A percentile compares a stretch with the other conserved stretches of the same genome.
phyloP scores from a whole-genome alignment of 1,140 invertebrate genomes.

The Melitaea cinxia region DNA sequence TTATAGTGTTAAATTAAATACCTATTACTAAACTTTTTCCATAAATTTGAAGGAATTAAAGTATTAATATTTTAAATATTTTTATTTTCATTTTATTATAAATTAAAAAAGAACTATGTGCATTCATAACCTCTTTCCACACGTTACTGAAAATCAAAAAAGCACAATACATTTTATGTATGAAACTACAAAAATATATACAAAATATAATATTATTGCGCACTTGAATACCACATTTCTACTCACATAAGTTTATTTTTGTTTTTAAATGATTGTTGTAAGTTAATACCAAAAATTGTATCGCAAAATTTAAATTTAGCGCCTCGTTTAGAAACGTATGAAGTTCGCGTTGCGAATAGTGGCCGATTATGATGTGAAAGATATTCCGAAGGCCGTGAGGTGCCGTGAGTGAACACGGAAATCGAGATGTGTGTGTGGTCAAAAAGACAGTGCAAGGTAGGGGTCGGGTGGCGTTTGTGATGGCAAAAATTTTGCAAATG shows the following conservation, averaged over 20 bases:
- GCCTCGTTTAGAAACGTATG: constrained; percentile 71
- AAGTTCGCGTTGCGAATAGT: constrained; percentile 81
- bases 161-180: neutral
- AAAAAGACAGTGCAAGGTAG: constrained; percentile 83
- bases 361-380: constrained; percentile 82
- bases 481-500: constrained; percentile 82
- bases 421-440: constrained; percentile 82
- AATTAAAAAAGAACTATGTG: constrained; percentile 35
- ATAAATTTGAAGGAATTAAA: neutral
- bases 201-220: neutral
- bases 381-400: constrained; percentile 83
- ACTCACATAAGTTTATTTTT: neutral
- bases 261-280: neutral
- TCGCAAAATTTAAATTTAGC: constrained; percentile 78
- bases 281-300: constrained; percentile 21
- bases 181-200: neutral
- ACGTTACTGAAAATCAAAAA: neutral
- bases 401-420: constrained; percentile 82
- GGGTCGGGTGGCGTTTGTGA: constrained; percentile 83
- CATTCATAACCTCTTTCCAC: constrained; percentile 59
- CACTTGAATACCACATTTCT: neutral
- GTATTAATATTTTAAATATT: neutral
- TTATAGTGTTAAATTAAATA: constrained; percentile 11
- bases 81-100: neutral
- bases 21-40: neutral